Conservation (phyloP, 2,113 vertebrate species). For the Scomber colias region DNA sequence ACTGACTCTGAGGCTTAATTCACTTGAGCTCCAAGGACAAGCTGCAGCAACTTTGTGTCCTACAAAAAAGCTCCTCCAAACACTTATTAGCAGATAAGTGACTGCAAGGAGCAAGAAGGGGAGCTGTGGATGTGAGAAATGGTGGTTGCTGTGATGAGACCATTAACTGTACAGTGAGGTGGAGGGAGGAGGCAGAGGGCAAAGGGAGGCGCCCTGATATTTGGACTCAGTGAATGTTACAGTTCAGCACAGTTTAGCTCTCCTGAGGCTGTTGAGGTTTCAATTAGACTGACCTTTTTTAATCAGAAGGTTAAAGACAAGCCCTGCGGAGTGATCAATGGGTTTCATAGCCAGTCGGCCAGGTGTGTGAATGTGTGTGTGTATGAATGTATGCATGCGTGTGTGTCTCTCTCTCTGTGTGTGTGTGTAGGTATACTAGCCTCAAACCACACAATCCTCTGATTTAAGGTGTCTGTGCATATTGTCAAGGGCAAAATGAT, state of each 20-base stretch:
- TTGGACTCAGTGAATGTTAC: conserved; percentile 45
- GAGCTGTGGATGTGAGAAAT: conserved; percentile 16
- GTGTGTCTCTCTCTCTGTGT: not conserved
- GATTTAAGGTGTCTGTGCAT: conserved; percentile 1
- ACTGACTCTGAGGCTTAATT: conserved; percentile 33
- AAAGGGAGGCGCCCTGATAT: conserved; percentile 36
- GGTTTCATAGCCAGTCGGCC: conserved; percentile 25
- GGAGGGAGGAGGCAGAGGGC: conserved; percentile 35
- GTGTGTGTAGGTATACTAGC: not conserved
- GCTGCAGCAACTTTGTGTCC: conserved; percentile 31
- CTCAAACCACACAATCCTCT: conserved; percentile 1
- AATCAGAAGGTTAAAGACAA: conserved; percentile 53
- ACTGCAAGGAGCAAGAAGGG: conserved; percentile 19
- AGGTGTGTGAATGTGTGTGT: conserved; percentile 14
- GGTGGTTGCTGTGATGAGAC: conserved; percentile 37
- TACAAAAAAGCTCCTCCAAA: conserved; percentile 44
- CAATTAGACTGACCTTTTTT: conserved; percentile 61
- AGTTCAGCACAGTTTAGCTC: conserved; percentile 51
- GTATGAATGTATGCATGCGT: not conserved
- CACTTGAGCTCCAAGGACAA: conserved; percentile 22
- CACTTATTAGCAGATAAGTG: conserved; percentile 44
- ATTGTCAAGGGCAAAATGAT: conserved; percentile 34
- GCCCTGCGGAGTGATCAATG: conserved; percentile 20
- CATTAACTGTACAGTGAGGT: conserved; percentile 43
- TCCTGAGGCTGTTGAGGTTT: conserved; percentile 52